A percentile compares a stretch with the other conserved stretches of the same genome.
Conservation (phyloP, 2,888 invertebrate species). For the Heliothis peltigera region DNA sequence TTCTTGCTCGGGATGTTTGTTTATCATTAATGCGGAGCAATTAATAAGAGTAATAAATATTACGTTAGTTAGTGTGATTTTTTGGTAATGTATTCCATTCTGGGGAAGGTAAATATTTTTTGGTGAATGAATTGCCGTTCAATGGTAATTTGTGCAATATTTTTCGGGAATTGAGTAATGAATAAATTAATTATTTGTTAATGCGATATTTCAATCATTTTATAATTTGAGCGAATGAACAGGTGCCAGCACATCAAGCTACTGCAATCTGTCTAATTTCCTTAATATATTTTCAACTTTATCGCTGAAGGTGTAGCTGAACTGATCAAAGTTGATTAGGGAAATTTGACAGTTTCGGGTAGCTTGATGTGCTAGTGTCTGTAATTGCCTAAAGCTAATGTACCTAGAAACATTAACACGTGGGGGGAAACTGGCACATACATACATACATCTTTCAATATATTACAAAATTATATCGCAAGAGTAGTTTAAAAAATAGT, state of each 20-base stretch:
- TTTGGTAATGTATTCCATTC: conserved; percentile 45
- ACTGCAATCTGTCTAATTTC: too few relatives aligned
- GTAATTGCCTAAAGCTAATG: too few relatives aligned
- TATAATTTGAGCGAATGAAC: background rate
- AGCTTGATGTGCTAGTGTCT: too few relatives aligned
- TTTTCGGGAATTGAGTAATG: conserved; percentile 25
- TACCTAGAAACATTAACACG: too few relatives aligned
- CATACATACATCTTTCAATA: background rate
- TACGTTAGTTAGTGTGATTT: conserved; percentile 49
- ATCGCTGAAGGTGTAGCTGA: too few relatives aligned
- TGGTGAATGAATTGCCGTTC: conserved; percentile 16
- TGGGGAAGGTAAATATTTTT: conserved; percentile 38
- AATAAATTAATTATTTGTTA: conserved; percentile 29
- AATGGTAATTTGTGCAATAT: conserved; percentile 32
- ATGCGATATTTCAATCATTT: conserved; percentile 11
- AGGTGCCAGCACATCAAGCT: too few relatives aligned
- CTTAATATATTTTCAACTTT: too few relatives aligned
- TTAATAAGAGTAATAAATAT: conserved; percentile 54
- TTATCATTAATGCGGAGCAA: conserved; percentile 62
- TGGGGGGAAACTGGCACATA: too few relatives aligned
- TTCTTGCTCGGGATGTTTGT: conserved; percentile 57
- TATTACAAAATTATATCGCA: background rate
- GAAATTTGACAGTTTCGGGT: too few relatives aligned
- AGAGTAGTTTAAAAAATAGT: background rate
- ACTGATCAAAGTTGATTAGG: too few relatives aligned